Base-by-base conservation (phyloP, 2,888 invertebrate genomes). In the Sesamia inferens region DNA sequence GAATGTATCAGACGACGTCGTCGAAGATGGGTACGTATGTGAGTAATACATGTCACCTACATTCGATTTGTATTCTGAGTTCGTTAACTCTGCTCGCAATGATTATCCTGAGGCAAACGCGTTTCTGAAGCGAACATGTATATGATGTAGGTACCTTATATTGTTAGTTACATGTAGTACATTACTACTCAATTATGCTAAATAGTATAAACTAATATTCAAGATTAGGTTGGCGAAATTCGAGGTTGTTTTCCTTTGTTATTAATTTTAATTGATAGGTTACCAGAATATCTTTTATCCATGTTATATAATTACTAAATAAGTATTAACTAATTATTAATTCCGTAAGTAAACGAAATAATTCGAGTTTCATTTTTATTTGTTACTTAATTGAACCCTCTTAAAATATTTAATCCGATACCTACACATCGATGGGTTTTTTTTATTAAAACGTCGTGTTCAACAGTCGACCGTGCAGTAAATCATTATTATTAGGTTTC, bases 21-120 rank as follows among this genome's bases (percentile, higher is more conserved):
- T 76, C 66, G 68, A 72, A 61, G 78, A 84, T 74, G 54, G 51
- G 57, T 83, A 71, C 77, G 69, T 78, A 76, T 55, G 71, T 72
- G 68, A 13, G 65, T 81, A 80, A 71, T 78, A 80, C 82, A 84
- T 86, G 83, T 87, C 85, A 86, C 88, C 88, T 85, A 92, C 83
- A 93, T 93, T 93, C 91, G 90, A 94, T 93, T 93, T 93, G 92
- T 93, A 92, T 93, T 91, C 91, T 87, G 91, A 92, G 93, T 94
- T 94, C 93, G 93, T 94, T 93, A 93, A 89, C 93, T 93, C 91
- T 77, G 85, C 86, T 88, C 88, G 85, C 91, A 90, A 90, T 92
- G 91, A 93, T 92, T 91, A 89, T 90, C 93, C 89, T 79, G 86
- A 91, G 93, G 92, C 91, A 85, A 85, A 86, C 88, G 85, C 86